Percentiles rank a stretch among this genome's conserved stretches.
Conservation (phyloP, 2,888 invertebrate species). For the Lepidocyrtoides sp. region DNA sequence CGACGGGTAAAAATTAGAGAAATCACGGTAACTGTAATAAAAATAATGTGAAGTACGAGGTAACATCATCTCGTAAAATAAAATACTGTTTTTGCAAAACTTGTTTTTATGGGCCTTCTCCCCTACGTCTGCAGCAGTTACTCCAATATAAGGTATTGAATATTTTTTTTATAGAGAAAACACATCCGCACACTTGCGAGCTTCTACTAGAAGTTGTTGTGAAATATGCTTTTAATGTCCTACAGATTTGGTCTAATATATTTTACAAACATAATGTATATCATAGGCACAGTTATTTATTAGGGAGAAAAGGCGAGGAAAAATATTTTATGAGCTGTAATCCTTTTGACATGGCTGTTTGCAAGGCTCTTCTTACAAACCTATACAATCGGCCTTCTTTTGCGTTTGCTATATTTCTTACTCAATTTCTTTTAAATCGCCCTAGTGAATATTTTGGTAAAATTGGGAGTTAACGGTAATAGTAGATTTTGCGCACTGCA, state of each 20-base stretch:
- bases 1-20: background rate
- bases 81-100: constrained; percentile 61
- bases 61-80: constrained; percentile 20
- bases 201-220: background rate
- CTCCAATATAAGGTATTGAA: constrained; percentile 9
- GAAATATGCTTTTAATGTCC: constrained; percentile 58
- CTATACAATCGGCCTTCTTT: constrained; percentile 51
- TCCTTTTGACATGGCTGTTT: constrained; percentile 66
- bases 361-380: constrained; percentile 50
- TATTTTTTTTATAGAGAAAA: constrained; percentile 5
- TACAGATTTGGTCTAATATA: constrained; percentile 51
- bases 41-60: constrained; percentile 33
- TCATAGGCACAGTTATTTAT: constrained; percentile 59
- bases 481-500: background rate
- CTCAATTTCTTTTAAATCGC: constrained; percentile 16
- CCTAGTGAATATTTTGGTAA: background rate
- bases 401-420: background rate
- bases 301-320: constrained; percentile 48
- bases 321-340: constrained; percentile 71
- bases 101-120: constrained; percentile 64
- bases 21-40: constrained; percentile 29
- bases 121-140: background rate
- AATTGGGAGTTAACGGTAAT: constrained; percentile 17
- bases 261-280: constrained; percentile 11
- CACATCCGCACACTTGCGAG: background rate